Percentiles rank a stretch among this genome's conserved stretches.
Evolutionary conservation across 1,140 invertebrate genomes (phyloP).

Genomic region (Ceratina australensis): DNA sequence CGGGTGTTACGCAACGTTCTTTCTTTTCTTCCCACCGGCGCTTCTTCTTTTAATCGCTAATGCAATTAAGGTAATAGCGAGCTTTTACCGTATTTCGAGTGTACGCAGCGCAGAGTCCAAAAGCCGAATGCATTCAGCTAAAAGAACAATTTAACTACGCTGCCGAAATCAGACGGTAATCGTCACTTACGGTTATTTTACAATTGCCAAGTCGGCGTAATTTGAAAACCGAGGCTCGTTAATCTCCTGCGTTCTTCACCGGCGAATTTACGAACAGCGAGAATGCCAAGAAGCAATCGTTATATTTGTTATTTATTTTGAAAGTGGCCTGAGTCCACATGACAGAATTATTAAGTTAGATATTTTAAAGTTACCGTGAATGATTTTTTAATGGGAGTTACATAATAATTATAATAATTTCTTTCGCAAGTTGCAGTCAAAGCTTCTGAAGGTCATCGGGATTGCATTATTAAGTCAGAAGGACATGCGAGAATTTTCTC

Average conservation of each 20-base stretch:
- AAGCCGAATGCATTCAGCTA: neutral
- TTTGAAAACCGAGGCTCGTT: constrained; percentile 10
- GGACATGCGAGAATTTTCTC: too few relatives aligned
- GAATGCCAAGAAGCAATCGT: neutral
- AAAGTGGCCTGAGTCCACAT: too few relatives aligned
- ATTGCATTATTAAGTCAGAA: too few relatives aligned
- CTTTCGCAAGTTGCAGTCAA: too few relatives aligned
- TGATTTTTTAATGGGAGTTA: too few relatives aligned
- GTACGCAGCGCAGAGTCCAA: constrained; percentile 20
- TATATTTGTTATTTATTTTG: too few relatives aligned
- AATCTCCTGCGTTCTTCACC: neutral
- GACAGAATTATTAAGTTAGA: too few relatives aligned
- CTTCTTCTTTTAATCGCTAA: constrained; percentile 25
- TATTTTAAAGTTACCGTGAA: too few relatives aligned
- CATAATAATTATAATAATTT: too few relatives aligned
- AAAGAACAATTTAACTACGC: neutral
- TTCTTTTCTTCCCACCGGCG: neutral
- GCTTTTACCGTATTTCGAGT: constrained; percentile 34
- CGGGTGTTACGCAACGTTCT: neutral
- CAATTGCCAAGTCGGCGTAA: constrained; percentile 22
- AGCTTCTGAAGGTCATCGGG: too few relatives aligned
- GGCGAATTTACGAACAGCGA: too few relatives aligned
- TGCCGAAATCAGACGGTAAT: constrained; percentile 49
- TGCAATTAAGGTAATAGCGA: constrained; percentile 28
- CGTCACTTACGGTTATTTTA: constrained; percentile 27